Percentiles rank a stretch among this genome's conserved stretches.
Conservation (phyloP, 2,797 vertebrate genomes). For the Melanotaenia boesemani region DNA sequence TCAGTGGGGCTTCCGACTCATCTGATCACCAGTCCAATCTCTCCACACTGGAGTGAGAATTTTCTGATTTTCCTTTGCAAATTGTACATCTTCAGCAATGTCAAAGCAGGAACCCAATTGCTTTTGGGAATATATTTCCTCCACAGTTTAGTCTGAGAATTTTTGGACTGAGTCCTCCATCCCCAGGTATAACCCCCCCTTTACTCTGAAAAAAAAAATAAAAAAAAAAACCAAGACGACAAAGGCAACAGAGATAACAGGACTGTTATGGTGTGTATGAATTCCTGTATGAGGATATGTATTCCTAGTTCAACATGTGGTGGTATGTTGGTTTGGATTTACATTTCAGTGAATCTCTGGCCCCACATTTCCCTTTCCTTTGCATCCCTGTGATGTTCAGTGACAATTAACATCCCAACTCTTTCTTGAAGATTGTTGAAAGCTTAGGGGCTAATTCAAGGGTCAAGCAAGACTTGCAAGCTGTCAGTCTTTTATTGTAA, state of each 20-base stretch:
- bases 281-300: slow-evolving; percentile 71
- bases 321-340: slow-evolving; percentile 73
- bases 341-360: slow-evolving; percentile 69
- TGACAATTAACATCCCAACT: slow-evolving; percentile 82
- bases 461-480: slow-evolving; percentile 88
- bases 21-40: slow-evolving; percentile 78
- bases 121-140: slow-evolving; percentile 77
- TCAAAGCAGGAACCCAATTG: slow-evolving; percentile 77
- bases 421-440: slow-evolving; percentile 81
- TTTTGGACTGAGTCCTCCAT: slow-evolving; percentile 54
- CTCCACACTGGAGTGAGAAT: slow-evolving; percentile 70
- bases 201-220: too few species aligned
- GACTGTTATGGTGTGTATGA: slow-evolving; percentile 65
- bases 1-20: slow-evolving; percentile 76
- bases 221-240: slow-evolving; percentile 31
- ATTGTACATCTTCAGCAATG: slow-evolving; percentile 72
- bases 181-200: slow-evolving; percentile 49
- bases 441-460: slow-evolving; percentile 85
- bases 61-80: slow-evolving; percentile 80
- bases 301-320: slow-evolving; percentile 70
- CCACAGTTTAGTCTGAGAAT: slow-evolving; percentile 75
- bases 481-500: slow-evolving; percentile 87
- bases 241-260: slow-evolving; percentile 66
- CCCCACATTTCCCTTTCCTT: slow-evolving; percentile 63
- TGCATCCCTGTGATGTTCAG: slow-evolving; percentile 78